Base-by-base conservation (phyloP, 2,888 invertebrate species). In the Stenotaenia linearis region DNA sequence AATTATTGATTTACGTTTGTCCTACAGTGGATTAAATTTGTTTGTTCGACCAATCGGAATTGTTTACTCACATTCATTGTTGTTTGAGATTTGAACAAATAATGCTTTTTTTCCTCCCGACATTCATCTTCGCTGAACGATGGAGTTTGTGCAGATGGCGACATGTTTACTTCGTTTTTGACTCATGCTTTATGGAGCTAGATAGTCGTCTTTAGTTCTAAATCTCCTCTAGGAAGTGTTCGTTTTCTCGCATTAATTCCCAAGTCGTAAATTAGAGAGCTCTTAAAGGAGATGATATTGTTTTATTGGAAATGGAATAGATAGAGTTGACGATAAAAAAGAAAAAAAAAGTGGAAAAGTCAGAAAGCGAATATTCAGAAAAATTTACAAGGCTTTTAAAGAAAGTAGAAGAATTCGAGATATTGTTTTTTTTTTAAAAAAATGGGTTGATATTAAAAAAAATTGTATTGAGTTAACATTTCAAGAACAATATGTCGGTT, bases 211-310 rank as follows among this genome's bases (percentile, higher is more conserved):
- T 61, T 61, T 23, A 61, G 25, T 61, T 61, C 61, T 61, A 61
- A 61, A 61, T 61, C 61, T 61, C 15, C 61, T 61, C 15, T 61
- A 28, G 61, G 23, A 61, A 28, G 61, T 61, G 61, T 61, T 61
- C 61, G 61, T 61, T 61, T 23, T 61, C 61, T 61, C 61, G 61
- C 61, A 61, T 61, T 61, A 61, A 61, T 61, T 61, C 61, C 61
- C 61, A 61, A 61, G 61, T 61, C 28, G 61, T 61, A 61, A 61
- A 61, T 61, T 61, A 25, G 15, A 61, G 23, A 10, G 25, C 61
- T 61, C 61, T 61, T 61, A 61, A 61, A 61, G 28, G 61, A 61
- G 23, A 28, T 61, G 61, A 61, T 61, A 61, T 61, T 28, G 23
- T 61, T 61, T 61, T 61, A 25, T 25, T 23, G 21, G 25, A 25